These are phyloP conservation scores for Hyaena hyaena DNA, from an alignment of 2,113 vertebrate species.

Conservation along the genomic window DNA sequence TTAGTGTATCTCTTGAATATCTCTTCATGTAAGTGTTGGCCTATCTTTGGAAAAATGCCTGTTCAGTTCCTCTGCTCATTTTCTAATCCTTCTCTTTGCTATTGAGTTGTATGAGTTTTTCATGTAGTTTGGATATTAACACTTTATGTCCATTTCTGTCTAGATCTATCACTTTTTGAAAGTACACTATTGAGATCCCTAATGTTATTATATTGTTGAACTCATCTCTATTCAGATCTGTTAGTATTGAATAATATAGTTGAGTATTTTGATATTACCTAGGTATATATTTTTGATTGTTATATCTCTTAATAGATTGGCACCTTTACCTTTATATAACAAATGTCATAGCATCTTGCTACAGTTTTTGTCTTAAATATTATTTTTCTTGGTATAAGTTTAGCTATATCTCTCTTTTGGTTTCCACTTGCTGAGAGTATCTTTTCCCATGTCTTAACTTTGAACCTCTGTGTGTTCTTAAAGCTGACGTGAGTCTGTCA, in stretches of 20 bases:
- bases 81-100: not conserved
- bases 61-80: not conserved
- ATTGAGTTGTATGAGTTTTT: not conserved
- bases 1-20: not conserved
- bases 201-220: not conserved
- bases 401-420: not conserved
- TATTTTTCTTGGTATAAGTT: not conserved
- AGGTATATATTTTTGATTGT: not conserved
- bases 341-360: not conserved
- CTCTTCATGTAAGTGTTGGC: not conserved
- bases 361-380: not conserved
- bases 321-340: not conserved
- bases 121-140: not conserved
- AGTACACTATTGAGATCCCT: not conserved
- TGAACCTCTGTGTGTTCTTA: not conserved
- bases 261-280: not conserved
- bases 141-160: not conserved
- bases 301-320: not conserved
- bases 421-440: not conserved
- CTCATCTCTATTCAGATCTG: not conserved
- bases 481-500: not conserved
- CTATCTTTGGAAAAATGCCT: not conserved
- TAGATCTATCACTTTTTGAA: not conserved
- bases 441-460: not conserved
- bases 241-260: not conserved